These are phyloP conservation scores for Tipula helvola DNA, from an alignment of 2,888 invertebrate genomes.

Conservation along the genomic window DNA sequence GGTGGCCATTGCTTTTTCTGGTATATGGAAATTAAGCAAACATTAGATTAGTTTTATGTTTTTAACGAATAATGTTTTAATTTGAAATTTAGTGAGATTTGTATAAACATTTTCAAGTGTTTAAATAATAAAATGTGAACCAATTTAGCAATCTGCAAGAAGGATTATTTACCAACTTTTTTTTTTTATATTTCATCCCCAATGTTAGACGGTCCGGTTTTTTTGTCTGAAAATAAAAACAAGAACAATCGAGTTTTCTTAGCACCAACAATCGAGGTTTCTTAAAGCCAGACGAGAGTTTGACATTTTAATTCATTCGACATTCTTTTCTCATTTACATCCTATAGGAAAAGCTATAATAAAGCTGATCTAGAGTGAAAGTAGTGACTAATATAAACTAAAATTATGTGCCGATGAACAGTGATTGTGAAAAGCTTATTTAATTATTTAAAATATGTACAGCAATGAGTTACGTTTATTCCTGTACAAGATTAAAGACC, in stretches of 20 bases:
- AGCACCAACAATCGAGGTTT: neutral
- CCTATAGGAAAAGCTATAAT: neutral
- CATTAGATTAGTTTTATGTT: constrained; percentile 7
- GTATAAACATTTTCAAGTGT: neutral
- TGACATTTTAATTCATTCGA: neutral
- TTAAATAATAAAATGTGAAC: neutral
- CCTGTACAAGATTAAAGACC: no score
- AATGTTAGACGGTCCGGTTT: neutral
- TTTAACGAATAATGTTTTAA: neutral
- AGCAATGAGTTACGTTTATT: no score
- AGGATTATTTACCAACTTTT: neutral
- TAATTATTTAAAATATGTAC: no score
- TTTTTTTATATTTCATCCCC: neutral
- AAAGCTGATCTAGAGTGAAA: neutral
- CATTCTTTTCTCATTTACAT: neutral
- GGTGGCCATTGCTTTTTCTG: constrained; percentile 67
- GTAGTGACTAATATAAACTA: neutral
- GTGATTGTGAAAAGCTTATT: neutral
- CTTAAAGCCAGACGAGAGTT: neutral
- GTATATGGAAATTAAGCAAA: neutral
- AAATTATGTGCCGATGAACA: neutral
- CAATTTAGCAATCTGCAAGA: neutral
- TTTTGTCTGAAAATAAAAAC: neutral
- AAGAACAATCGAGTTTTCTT: neutral
- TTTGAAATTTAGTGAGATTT: neutral